These are phyloP conservation scores for Choristoneura fumiferana DNA, from an alignment of 1,140 invertebrate species.

Conservation along the genomic window DNA sequence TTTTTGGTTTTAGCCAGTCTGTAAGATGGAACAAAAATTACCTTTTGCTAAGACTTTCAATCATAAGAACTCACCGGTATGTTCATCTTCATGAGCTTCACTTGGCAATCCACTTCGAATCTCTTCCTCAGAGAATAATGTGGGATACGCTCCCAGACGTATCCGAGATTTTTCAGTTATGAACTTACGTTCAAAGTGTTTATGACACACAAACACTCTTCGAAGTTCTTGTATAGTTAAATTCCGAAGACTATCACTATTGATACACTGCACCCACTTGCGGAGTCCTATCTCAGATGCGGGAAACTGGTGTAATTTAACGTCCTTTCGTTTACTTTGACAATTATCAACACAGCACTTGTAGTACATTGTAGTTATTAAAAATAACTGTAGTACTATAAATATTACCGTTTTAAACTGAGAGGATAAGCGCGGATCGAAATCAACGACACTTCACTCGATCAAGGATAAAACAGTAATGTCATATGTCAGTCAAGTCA, in stretches of 20 bases:
- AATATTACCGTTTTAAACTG: not conserved
- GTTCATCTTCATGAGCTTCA: not conserved
- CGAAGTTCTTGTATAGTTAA: not conserved
- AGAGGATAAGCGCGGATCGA: not conserved
- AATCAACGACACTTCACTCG: conserved; percentile 6
- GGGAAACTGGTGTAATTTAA: conserved; percentile 16
- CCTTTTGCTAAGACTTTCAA: too few species aligned
- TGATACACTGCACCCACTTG: conserved; percentile 14
- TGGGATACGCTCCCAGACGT: not conserved
- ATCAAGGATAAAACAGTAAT: not conserved
- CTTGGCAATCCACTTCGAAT: conserved; percentile 5
- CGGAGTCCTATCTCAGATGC: conserved; percentile 16
- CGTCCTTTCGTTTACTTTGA: conserved; percentile 7
- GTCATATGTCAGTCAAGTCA: not conserved
- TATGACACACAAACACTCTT: conserved; percentile 14
- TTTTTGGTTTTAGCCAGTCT: too few species aligned
- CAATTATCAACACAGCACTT: conserved; percentile 13
- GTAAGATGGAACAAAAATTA: too few species aligned
- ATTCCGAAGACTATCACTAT: not conserved
- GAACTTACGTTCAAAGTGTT: conserved; percentile 8
- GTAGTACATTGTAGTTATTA: conserved; percentile 1
- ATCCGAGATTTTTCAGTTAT: not conserved
- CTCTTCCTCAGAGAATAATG: conserved; percentile 5
- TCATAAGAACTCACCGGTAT: not conserved
- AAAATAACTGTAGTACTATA: not conserved